These are phyloP conservation scores for Xerus rutilus DNA, from an alignment of 2,797 vertebrate genomes.

Conservation along the genomic window DNA sequence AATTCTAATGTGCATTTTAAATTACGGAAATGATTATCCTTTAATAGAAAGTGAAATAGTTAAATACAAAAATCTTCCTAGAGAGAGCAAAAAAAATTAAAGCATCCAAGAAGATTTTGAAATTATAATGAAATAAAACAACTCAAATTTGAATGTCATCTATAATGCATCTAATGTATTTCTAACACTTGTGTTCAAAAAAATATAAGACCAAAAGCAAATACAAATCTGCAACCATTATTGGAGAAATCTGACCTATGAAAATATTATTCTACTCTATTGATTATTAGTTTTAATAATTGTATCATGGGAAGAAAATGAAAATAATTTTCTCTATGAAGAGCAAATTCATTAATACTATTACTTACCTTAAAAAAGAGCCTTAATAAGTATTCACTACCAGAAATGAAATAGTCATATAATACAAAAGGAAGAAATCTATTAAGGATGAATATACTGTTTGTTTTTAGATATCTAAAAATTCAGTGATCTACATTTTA, in stretches of 20 bases:
- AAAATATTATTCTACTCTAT: neutral
- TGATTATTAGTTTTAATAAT: neutral
- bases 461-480: neutral
- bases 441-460: neutral
- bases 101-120: neutral
- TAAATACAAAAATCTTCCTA: neutral
- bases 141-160: neutral
- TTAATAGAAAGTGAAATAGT: neutral
- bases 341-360: constrained; percentile 9
- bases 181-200: neutral
- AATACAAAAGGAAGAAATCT: neutral
- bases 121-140: neutral
- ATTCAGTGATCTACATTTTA: neutral
- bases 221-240: neutral
- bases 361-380: neutral
- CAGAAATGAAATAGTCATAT: neutral
- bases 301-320: neutral
- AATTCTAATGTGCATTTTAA: neutral
- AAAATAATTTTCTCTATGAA: neutral
- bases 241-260: neutral
- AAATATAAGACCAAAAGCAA: neutral
- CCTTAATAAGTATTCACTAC: neutral
- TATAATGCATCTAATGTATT: neutral
- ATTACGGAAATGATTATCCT: neutral
- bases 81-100: neutral